A percentile compares a stretch with the other conserved stretches of the same genome.
Evolutionary conservation across 2,888 invertebrate genomes (phyloP).

Genomic region (Papilio gigon): DNA sequence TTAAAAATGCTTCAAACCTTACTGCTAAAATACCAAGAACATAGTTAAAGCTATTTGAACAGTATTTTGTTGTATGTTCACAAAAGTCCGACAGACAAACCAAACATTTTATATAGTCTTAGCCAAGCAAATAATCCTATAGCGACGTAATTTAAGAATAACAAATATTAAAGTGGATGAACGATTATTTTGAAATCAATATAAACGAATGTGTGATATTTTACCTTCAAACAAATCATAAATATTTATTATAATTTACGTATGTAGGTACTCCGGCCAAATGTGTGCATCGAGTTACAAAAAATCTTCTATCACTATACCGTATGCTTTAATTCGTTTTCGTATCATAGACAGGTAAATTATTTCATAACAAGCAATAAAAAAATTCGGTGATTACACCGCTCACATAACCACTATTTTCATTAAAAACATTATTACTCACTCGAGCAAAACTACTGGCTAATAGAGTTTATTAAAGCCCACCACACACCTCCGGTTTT

Average conservation of each 20-base stretch:
- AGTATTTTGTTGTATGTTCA: not conserved
- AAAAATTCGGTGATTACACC: not conserved
- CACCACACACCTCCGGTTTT: too few species aligned
- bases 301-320: not conserved
- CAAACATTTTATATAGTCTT: constrained; percentile 11
- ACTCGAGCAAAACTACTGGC: constrained; percentile 5
- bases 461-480: not conserved
- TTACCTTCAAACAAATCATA: constrained; percentile 40
- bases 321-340: not conserved
- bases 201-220: constrained; percentile 17
- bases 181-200: constrained; percentile 23
- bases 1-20: not conserved
- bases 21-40: not conserved
- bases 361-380: constrained; percentile 2
- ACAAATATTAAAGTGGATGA: constrained; percentile 14
- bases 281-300: not conserved
- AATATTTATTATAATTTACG: constrained; percentile 9
- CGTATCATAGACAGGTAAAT: constrained; percentile 8
- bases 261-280: constrained; percentile 1
- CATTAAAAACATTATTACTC: constrained; percentile 5
- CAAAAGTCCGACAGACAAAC: constrained; percentile 2
- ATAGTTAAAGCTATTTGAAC: not conserved
- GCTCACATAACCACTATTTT: not conserved
- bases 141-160: constrained; percentile 10
- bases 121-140: not conserved